A percentile compares a stretch with the other conserved stretches of the same genome.
These are phyloP conservation scores for Drosophila sordidula DNA, from an alignment of 2,888 invertebrate species.

Conservation along the genomic window DNA sequence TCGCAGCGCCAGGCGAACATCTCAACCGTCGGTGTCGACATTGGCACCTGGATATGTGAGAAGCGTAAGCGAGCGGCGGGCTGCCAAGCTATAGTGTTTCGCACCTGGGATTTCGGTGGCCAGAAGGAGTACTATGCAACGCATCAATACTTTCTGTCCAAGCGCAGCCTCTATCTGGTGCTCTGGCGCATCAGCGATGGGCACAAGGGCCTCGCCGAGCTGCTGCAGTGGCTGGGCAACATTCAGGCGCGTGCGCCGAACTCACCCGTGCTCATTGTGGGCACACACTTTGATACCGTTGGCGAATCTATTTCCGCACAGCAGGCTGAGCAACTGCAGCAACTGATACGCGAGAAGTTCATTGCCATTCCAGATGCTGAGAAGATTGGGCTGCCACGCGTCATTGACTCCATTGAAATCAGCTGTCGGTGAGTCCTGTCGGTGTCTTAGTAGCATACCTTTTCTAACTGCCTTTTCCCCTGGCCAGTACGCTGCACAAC, in stretches of 20 bases:
- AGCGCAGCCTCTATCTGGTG: constrained; percentile 96
- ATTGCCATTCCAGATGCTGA: constrained; percentile 98
- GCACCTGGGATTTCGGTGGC: constrained; percentile 99
- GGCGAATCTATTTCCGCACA: constrained; percentile 84
- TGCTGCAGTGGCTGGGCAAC: constrained; percentile 98
- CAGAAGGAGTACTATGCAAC: constrained; percentile 99
- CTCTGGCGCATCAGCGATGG: constrained; percentile 98
- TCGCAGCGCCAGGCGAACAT: constrained; percentile 90
- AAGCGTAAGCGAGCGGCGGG: constrained; percentile 91
- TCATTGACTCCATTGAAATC: constrained; percentile 96
- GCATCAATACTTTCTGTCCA: constrained; percentile 98
- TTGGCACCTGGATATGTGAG: constrained; percentile 97
- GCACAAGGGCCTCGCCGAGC: constrained; percentile 93
- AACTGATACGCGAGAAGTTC: constrained; percentile 93
- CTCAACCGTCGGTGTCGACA: constrained; percentile 99
- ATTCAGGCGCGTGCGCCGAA: constrained; percentile 97
- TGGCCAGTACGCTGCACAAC: constrained; percentile 92
- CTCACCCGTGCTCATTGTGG: constrained; percentile 97
- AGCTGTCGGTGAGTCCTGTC: constrained; percentile 86
- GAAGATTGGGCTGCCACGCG: constrained; percentile 96
- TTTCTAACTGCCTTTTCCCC: constrained; percentile 28
- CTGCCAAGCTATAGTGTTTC: constrained; percentile 93
- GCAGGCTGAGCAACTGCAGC: constrained; percentile 91
- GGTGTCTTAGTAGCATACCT: neutral
- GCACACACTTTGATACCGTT: constrained; percentile 97